These are phyloP conservation scores for Spea multiplicata DNA, from an alignment of 2,113 vertebrate genomes.

Conservation along the genomic window DNA sequence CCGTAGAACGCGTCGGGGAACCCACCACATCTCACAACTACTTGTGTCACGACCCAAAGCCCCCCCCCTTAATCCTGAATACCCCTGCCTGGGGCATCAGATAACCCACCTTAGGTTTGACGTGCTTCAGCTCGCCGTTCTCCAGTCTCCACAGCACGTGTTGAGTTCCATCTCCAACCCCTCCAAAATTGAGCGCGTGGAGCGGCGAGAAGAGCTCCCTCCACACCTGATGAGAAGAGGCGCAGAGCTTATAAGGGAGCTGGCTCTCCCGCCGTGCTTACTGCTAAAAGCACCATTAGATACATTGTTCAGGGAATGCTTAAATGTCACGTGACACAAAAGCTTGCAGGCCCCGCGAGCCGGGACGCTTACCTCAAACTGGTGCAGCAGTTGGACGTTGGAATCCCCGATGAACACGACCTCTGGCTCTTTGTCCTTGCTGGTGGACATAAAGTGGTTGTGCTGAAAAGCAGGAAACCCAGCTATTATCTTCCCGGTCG, in stretches of 20 bases:
- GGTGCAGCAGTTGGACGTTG: conserved; percentile 80
- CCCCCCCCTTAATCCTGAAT: too few relatives aligned
- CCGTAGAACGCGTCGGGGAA: too few relatives aligned
- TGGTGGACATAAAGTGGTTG: conserved; percentile 81
- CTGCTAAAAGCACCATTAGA: too few relatives aligned
- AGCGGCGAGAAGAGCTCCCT: conserved; percentile 85
- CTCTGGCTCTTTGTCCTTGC: conserved; percentile 86
- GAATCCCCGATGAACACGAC: conserved; percentile 86
- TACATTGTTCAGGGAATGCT: too few relatives aligned
- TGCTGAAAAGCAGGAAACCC: conserved; percentile 62
- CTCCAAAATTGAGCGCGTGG: conserved; percentile 85
- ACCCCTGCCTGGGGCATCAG: too few relatives aligned
- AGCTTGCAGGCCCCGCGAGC: not conserved
- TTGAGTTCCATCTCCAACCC: conserved; percentile 82
- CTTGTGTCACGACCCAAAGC: too few relatives aligned
- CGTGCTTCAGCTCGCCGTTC: conserved; percentile 84
- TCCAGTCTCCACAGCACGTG: conserved; percentile 86
- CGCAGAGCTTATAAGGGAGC: too few relatives aligned
- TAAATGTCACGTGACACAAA: too few relatives aligned
- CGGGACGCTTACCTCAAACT: conserved; percentile 74
- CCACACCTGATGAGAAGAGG: conserved; percentile 72
- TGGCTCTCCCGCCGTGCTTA: too few relatives aligned
- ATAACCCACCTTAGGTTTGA: conserved; percentile 79
- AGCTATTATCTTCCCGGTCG: too few relatives aligned
- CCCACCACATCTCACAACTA: too few relatives aligned